Conservation (phyloP, 2,888 invertebrate genomes). For the Liposcelis brunnea region DNA sequence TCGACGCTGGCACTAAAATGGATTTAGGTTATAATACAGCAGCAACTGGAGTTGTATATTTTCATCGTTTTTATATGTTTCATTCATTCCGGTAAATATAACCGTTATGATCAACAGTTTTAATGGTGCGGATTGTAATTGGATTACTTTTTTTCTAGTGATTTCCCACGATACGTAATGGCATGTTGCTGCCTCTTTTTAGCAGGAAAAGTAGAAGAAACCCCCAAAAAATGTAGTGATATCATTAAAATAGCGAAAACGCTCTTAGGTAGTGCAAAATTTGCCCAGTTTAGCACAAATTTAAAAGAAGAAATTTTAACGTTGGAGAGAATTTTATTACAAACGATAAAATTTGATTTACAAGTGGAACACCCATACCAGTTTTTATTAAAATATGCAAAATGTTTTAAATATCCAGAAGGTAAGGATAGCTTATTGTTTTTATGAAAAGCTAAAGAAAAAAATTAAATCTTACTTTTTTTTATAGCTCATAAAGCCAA, state of each 20-base stretch:
- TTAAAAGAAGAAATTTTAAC: slow-evolving; percentile 86
- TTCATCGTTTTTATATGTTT: slow-evolving; percentile 98
- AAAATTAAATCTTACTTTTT: not conserved
- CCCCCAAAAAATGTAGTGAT: slow-evolving; percentile 98
- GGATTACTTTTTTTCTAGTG: slow-evolving; percentile 29
- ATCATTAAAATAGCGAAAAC: slow-evolving; percentile 79
- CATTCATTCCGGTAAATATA: slow-evolving; percentile 53
- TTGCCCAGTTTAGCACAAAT: slow-evolving; percentile 81
- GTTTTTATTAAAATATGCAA: slow-evolving; percentile 83
- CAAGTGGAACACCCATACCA: slow-evolving; percentile 96
- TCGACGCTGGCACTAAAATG: slow-evolving; percentile 85
- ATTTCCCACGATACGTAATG: slow-evolving; percentile 88
- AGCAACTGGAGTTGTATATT: slow-evolving; percentile 97
- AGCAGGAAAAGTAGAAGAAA: slow-evolving; percentile 99
- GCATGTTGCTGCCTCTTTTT: slow-evolving; percentile 93
- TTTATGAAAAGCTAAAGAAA: not conserved
- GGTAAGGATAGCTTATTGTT: too few relatives aligned
- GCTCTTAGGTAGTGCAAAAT: slow-evolving; percentile 66
- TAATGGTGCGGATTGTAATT: not conserved
- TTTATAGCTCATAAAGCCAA: slow-evolving; percentile 67
- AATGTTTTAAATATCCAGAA: slow-evolving; percentile 65
- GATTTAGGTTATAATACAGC: slow-evolving; percentile 89
- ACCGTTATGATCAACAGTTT: too few relatives aligned
- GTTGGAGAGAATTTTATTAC: slow-evolving; percentile 82
- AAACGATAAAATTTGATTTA: slow-evolving; percentile 96